Evolutionary conservation across 2,888 invertebrate species (phyloP), one percentile per base, ranked within the genome.

Genomic region (Drosophila anomelani): DNA sequence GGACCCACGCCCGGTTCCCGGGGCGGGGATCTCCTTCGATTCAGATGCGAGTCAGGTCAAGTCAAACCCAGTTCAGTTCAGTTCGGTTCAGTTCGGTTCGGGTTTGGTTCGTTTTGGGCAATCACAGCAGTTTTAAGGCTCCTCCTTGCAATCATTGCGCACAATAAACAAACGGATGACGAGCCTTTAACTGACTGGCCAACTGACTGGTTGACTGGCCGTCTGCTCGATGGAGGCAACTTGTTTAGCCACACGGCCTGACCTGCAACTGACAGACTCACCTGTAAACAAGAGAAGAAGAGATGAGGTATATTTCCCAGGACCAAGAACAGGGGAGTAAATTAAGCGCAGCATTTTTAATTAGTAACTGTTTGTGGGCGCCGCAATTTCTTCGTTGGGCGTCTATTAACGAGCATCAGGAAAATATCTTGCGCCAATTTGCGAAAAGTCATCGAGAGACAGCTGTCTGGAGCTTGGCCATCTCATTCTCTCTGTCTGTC

Each of bases 101-200:
- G 10, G 49, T 49, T 20, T 17, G 13, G 49, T 49, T 20, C 68
- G 70, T 73, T 72, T 75, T 61, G 70, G 71, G 84, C 84, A 86
- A 86, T 84, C 84, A 81, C 83, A 82, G 80, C 88, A 81, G 75
- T 85, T 86, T 84, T 77, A 78, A 77, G 76, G 75, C 76, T 77
- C 47, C 76, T 78, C 39, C 67, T 76, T 72, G 77, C 86, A 86
- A 86, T 88, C 88, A 86, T 85, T 81, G 80, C 82, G 72, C 79
- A 88, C 80, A 85, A 86, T 88, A 88, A 87, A 86, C 88, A 86
- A 88, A 80, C 86, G 76, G 78, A 87, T 85, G 87, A 86, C 84
- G 88, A 88, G 88, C 82, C 84, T 88, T 87, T 87, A 86, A 86
- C 87, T 75, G 80, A 87, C 85, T 84, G 77, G 57, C 74, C 84